A percentile compares a stretch with the other conserved stretches of the same genome.
Conservation (phyloP, 2,113 vertebrate species). For the Catharus fuscescens region DNA sequence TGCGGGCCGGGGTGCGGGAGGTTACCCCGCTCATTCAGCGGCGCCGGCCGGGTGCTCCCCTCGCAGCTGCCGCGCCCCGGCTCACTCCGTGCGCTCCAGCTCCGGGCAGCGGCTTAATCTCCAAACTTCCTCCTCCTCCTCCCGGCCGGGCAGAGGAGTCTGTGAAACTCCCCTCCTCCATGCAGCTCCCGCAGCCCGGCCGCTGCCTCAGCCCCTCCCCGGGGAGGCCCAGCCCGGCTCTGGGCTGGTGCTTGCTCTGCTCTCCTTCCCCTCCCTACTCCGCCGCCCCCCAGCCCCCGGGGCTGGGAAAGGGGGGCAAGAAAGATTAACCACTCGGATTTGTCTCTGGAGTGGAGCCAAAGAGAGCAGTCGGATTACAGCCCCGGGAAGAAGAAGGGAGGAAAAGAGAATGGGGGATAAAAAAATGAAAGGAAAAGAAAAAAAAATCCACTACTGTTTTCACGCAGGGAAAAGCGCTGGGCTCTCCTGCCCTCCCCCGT, state of each 20-base stretch:
- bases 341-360: conserved; percentile 64
- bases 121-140: conserved; percentile 48
- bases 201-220: conserved; percentile 60
- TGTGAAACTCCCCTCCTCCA: conserved; percentile 48
- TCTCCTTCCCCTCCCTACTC: not conserved
- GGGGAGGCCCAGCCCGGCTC: conserved; percentile 33
- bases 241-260: not conserved
- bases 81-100: not conserved
- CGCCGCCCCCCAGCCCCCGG: not conserved
- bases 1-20: not conserved
- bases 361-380: conserved; percentile 62
- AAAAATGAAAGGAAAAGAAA: not conserved
- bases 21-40: not conserved
- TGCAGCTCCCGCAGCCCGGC: not conserved
- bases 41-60: not conserved
- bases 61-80: not conserved
- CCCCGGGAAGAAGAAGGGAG: not conserved
- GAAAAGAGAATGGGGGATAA: not conserved
- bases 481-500: not conserved
- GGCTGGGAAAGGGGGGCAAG: not conserved
- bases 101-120: not conserved
- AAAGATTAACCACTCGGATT: conserved; percentile 37
- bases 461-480: not conserved
- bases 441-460: conserved; percentile 53
- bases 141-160: not conserved